Evolutionary conservation across 2,888 invertebrate species (phyloP).

Genomic region (Tiliacea citrago): DNA sequence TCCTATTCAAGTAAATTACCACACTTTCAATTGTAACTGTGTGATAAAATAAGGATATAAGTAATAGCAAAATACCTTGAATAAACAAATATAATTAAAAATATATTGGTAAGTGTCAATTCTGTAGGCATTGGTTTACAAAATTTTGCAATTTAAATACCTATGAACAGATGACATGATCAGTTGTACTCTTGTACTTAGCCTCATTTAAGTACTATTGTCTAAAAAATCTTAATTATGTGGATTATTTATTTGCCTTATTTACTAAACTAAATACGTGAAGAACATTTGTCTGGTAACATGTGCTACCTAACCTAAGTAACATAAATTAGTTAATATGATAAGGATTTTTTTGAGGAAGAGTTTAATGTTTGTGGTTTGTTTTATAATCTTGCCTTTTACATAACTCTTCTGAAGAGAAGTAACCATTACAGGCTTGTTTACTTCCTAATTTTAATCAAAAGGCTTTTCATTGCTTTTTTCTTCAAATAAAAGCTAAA

Average conservation of each 20-base stretch:
- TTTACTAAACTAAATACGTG: background rate
- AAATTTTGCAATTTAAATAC: background rate
- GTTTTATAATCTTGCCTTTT: background rate
- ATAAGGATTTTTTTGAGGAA: background rate
- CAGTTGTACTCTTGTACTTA: background rate
- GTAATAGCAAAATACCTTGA: background rate
- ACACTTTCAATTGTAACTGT: background rate
- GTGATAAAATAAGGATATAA: background rate
- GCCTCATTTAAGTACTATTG: background rate
- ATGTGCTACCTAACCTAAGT: conserved; percentile 38
- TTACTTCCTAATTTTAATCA: background rate
- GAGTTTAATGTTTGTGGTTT: background rate
- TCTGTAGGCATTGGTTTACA: background rate
- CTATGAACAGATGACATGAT: background rate
- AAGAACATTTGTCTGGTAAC: conserved; percentile 11
- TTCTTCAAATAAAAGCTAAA: background rate
- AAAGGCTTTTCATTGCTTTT: no score
- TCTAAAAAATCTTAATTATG: background rate
- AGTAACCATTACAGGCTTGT: background rate
- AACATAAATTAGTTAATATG: background rate
- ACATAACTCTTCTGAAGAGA: background rate
- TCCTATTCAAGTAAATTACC: background rate
- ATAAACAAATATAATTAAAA: background rate
- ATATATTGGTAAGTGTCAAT: background rate
- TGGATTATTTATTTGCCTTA: background rate